Conservation (phyloP, 92 coral and sea anemone species). For the Hydrozoanthus gracilis region DNA sequence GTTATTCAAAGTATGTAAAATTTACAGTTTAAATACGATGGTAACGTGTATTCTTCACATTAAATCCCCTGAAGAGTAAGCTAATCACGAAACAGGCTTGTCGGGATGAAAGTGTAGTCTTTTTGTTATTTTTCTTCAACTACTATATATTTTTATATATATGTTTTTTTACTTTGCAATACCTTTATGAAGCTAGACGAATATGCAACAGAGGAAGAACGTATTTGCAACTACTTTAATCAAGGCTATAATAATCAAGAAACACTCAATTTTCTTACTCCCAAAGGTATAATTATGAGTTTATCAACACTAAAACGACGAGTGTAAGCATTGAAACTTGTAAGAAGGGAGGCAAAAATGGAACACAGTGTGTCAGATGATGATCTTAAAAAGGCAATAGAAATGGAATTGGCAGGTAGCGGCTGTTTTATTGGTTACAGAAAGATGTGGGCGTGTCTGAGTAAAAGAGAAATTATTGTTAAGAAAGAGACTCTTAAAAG, state of each 20-base stretch:
- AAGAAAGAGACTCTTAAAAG: no score
- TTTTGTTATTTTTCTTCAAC: no score
- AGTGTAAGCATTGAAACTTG: neutral
- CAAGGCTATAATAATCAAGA: constrained; percentile 21
- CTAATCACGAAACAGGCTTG: no score
- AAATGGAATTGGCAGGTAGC: constrained; percentile 14
- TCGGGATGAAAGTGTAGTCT: no score
- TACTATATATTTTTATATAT: no score
- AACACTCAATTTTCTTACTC: constrained; percentile 17
- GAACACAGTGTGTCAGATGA: constrained; percentile 5
- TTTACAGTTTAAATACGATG: no score
- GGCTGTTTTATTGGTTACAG: constrained; percentile 27
- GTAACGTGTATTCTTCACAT: no score
- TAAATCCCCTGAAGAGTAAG: no score
- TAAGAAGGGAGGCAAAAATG: constrained; percentile 28
- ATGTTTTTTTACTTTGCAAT: neutral
- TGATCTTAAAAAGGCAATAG: constrained; percentile 27
- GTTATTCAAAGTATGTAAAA: no score
- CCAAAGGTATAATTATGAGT: constrained; percentile 10
- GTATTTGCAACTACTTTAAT: constrained; percentile 2
- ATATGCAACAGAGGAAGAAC: constrained; percentile 1
- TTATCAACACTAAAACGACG: constrained; percentile 33
- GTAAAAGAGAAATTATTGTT: no score
- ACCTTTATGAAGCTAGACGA: constrained; percentile 11
- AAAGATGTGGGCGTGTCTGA: constrained; percentile 21